Evolutionary conservation across 2,113 vertebrate genomes (phyloP).

Genomic region (Cacatua alba): DNA sequence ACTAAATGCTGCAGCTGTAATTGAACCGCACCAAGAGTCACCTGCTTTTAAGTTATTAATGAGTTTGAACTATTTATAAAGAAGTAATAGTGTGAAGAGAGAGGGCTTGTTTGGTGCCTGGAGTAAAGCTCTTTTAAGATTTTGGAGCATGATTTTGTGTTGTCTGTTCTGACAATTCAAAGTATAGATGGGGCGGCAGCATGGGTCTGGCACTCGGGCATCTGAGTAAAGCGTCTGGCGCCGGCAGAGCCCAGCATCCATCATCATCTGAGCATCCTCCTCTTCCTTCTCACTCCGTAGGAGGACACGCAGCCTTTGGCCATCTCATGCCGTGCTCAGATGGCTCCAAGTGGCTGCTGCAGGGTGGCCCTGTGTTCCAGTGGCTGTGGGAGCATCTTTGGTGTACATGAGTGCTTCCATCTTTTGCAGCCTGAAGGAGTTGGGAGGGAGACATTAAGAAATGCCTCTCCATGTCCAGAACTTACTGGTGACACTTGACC

Average conservation of each 20-base stretch:
- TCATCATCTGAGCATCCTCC: not conserved
- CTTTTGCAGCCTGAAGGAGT: not conserved
- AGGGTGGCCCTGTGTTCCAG: accelerated
- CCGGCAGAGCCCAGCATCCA: not conserved
- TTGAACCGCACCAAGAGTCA: constrained; percentile 15
- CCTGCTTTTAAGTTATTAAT: constrained; percentile 60
- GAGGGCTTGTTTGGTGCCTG: not conserved
- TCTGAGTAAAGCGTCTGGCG: not conserved
- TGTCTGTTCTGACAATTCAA: not conserved
- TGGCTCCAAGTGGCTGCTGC: not conserved
- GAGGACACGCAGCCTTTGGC: not conserved
- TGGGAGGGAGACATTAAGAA: not conserved
- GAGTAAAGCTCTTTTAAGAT: not conserved
- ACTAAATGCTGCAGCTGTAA: constrained; percentile 48
- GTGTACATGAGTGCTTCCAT: not conserved
- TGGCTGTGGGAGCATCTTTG: not conserved
- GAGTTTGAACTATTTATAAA: constrained; percentile 54
- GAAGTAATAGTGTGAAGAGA: not conserved
- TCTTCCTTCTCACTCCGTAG: not conserved
- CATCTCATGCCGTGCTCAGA: not conserved
- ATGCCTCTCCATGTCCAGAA: not conserved
- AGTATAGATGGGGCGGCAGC: not conserved
- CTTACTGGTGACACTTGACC: not conserved
- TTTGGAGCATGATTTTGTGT: not conserved
- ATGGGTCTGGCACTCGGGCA: not conserved